A percentile compares a stretch with the other conserved stretches of the same genome.
Conservation (phyloP, 1,140 invertebrate genomes). For the Heliconius himera region DNA sequence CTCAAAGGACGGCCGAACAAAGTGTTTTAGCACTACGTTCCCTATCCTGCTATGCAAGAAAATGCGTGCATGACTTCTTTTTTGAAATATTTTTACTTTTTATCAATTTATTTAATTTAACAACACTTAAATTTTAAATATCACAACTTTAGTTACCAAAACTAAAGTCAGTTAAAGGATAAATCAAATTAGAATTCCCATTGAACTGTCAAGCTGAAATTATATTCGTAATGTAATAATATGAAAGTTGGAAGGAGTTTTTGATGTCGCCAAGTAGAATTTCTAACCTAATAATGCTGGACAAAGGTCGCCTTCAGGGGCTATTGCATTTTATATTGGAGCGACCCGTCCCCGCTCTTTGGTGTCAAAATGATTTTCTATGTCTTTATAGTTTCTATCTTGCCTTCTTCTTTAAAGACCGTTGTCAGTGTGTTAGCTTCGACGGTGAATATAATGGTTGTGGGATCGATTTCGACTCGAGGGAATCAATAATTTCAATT, state of each 20-base stretch:
- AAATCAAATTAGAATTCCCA: neutral
- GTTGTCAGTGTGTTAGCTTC: no score
- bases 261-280: constrained; percentile 6
- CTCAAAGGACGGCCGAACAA: no score
- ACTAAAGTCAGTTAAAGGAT: neutral
- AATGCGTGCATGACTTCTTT: no score
- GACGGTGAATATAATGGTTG: no score
- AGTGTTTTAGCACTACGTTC: no score
- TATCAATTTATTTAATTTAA: no score
- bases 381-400: neutral
- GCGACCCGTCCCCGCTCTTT: neutral
- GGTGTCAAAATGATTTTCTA: constrained; percentile 1
- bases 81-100: no score
- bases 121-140: neutral
- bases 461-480: no score
- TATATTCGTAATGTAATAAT: constrained; percentile 7
- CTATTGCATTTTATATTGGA: constrained; percentile 13
- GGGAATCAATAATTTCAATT: no score
- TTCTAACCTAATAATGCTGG: neutral
- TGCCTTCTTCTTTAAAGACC: no score
- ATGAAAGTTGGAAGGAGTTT: constrained; percentile 14
- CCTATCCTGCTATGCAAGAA: no score
- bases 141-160: neutral
- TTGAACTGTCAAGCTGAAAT: neutral
- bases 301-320: constrained; percentile 6